Conservation (phyloP, 2,888 invertebrate species). For the Epicampocera succincta region DNA sequence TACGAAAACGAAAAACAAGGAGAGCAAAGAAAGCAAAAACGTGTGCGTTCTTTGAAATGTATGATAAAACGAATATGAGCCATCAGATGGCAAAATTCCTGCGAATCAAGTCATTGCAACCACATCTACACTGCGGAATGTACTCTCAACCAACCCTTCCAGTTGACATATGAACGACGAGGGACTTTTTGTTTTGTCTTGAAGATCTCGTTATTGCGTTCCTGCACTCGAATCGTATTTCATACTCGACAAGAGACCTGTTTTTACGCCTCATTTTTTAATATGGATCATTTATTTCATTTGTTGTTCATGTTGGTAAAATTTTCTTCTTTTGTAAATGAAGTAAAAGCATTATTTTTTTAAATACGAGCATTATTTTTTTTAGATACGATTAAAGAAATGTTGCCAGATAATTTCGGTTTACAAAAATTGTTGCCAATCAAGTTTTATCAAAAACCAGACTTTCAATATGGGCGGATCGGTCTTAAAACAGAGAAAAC, state of each 20-base stretch:
- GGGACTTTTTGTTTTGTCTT: conserved; percentile 36
- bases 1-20: background rate
- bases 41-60: conserved; percentile 68
- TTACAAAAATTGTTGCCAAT: too few species aligned
- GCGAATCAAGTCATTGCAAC: conserved; percentile 63
- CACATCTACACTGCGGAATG: conserved; percentile 16
- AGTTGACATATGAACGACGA: conserved; percentile 26
- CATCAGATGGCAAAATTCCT: conserved; percentile 58
- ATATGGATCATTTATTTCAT: conserved; percentile 12
- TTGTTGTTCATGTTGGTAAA: conserved; percentile 35
- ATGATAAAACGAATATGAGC: conserved; percentile 28
- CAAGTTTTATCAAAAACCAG: too few species aligned
- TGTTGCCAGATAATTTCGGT: too few species aligned
- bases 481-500: too few species aligned
- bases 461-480: too few species aligned
- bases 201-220: conserved; percentile 12
- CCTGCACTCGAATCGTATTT: conserved; percentile 19
- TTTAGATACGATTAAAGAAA: too few species aligned
- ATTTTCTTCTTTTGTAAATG: conserved; percentile 18
- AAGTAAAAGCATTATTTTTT: conserved; percentile 15
- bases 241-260: conserved; percentile 51
- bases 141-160: conserved; percentile 60
- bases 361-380: background rate
- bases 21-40: conserved; percentile 37
- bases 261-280: conserved; percentile 53